Conservation (phyloP, 2,113 vertebrate genomes). For the Leiothrix lutea region DNA sequence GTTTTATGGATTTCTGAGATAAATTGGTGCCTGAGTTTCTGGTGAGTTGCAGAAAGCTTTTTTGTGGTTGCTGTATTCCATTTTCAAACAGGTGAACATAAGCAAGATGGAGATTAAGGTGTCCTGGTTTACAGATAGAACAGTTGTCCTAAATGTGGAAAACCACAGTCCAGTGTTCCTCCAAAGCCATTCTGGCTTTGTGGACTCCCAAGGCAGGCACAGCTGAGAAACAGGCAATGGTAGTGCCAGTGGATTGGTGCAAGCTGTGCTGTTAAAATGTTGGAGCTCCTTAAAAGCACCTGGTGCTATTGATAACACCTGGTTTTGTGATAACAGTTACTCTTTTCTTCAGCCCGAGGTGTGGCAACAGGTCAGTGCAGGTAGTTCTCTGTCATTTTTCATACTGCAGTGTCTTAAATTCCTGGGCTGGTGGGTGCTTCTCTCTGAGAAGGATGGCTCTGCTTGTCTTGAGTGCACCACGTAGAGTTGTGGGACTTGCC, state of each 20-base stretch:
- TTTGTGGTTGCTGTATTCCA: neutral
- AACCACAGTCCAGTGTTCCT: neutral
- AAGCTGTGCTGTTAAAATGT: neutral
- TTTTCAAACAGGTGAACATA: neutral
- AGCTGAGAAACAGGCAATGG: neutral
- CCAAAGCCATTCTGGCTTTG: neutral
- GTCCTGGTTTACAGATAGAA: neutral
- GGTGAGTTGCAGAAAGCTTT: neutral
- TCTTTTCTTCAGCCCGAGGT: neutral
- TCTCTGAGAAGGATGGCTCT: neutral
- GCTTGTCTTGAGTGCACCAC: neutral
- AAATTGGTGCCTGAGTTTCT: neutral
- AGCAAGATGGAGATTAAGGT: neutral
- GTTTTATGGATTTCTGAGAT: neutral
- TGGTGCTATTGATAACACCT: neutral
- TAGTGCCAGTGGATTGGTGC: neutral
- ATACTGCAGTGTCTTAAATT: neutral
- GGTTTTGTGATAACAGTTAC: neutral
- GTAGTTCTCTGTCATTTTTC: neutral
- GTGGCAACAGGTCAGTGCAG: neutral
- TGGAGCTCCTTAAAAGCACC: neutral
- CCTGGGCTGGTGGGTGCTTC: neutral
- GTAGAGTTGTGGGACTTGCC: neutral
- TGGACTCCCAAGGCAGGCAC: neutral
- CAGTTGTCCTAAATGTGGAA: accelerated